Percentiles rank a stretch among this genome's conserved stretches.
These are phyloP conservation scores for Castor canadensis DNA, from an alignment of 2,113 vertebrate genomes.

Conservation along the genomic window DNA sequence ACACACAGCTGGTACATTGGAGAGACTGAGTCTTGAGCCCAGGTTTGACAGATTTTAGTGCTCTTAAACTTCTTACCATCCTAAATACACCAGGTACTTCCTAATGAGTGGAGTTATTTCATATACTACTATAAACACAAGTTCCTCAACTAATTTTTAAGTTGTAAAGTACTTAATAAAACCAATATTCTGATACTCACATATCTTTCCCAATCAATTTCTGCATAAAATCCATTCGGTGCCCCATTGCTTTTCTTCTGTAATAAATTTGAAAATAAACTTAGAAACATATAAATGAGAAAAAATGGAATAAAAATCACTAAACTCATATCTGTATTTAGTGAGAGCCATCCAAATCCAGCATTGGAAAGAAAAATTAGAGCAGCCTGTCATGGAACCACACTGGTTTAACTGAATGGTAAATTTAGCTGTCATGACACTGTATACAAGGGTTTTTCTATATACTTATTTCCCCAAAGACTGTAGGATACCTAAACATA, in stretches of 20 bases:
- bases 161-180: not conserved
- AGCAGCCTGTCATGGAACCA: not conserved
- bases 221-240: slow-evolving; percentile 97
- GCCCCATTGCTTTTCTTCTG: slow-evolving; percentile 98
- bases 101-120: not conserved
- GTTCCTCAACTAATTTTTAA: slow-evolving; percentile 3
- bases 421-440: not conserved
- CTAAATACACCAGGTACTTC: not conserved
- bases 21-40: not conserved
- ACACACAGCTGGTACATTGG: not conserved
- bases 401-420: not conserved
- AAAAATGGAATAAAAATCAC: not conserved
- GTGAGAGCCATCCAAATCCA: slow-evolving; percentile 43
- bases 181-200: slow-evolving; percentile 86
- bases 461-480: not conserved
- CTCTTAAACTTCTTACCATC: not conserved
- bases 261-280: slow-evolving; percentile 74
- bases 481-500: not conserved
- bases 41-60: not conserved
- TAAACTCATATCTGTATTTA: slow-evolving; percentile 42
- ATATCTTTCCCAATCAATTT: slow-evolving; percentile 99
- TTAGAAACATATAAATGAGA: not conserved
- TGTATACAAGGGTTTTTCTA: not conserved
- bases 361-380: not conserved
- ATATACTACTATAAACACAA: not conserved